These are phyloP conservation scores for Bimastos eiseni DNA, from an alignment of 2,888 invertebrate genomes.

Conservation along the genomic window DNA sequence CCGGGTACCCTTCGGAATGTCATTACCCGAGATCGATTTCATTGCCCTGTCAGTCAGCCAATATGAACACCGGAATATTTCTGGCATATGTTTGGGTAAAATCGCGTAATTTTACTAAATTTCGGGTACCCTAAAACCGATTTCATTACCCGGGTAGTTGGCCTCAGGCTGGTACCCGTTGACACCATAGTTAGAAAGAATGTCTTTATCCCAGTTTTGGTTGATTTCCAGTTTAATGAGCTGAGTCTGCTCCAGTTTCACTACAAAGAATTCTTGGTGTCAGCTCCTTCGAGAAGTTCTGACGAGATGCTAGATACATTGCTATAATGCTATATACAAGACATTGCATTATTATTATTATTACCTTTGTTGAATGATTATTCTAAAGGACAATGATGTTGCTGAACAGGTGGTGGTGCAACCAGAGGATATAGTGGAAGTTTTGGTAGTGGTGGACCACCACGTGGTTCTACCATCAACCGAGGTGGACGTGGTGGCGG, in stretches of 20 bases:
- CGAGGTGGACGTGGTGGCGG: conserved; percentile 16
- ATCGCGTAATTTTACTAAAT: too few species aligned
- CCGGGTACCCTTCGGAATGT: too few species aligned
- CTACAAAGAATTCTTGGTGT: not conserved
- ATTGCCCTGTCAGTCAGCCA: too few species aligned
- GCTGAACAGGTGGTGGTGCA: not conserved
- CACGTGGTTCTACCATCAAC: not conserved
- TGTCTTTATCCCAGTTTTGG: too few species aligned
- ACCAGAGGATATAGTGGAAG: not conserved
- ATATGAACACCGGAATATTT: too few species aligned
- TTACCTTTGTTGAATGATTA: not conserved
- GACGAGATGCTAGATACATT: not conserved
- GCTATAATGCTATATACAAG: not conserved
- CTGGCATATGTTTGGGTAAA: too few species aligned
- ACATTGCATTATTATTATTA: not conserved
- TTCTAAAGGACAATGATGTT: not conserved
- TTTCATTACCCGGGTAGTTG: too few species aligned
- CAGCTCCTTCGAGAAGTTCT: not conserved
- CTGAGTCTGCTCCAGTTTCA: not conserved
- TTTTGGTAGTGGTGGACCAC: conserved; percentile 17
- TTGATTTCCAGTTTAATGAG: not conserved
- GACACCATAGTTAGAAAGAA: too few species aligned
- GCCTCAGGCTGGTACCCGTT: too few species aligned
- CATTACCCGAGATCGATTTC: too few species aligned
- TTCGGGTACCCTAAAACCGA: too few species aligned